Evolutionary conservation across 2,888 invertebrate species (phyloP).

Genomic region (Octonoba sinensis): DNA sequence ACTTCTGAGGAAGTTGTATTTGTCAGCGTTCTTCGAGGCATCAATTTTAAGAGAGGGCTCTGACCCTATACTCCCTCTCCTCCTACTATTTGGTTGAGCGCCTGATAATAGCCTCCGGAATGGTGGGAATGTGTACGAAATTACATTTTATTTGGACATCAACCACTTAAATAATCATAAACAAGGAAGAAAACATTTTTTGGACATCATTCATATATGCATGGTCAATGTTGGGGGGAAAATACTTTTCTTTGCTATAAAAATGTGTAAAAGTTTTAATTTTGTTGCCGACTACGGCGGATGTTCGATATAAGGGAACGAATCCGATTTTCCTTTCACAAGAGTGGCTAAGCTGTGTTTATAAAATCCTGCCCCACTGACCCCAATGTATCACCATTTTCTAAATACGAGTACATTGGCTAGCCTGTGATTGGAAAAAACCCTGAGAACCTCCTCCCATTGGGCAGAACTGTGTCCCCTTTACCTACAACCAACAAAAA

Average conservation of each 20-base stretch:
- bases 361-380: constrained; percentile 39
- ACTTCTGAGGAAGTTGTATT: no score
- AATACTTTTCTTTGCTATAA: constrained; percentile 17
- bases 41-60: no score
- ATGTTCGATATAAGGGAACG: constrained; percentile 35
- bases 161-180: no score
- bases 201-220: constrained; percentile 12
- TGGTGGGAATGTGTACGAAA: no score
- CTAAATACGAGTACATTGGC: not conserved
- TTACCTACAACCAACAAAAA: constrained; percentile 18
- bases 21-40: no score
- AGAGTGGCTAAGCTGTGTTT: constrained; percentile 38
- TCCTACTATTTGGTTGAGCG: no score
- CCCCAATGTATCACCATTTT: constrained; percentile 31
- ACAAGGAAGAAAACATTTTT: no score
- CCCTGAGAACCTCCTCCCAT: constrained; percentile 33
- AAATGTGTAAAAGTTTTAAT: constrained; percentile 6
- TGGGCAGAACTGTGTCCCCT: constrained; percentile 37
- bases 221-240: constrained; percentile 47
- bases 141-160: no score
- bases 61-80: no score
- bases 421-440: not conserved
- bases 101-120: no score
- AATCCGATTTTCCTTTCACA: constrained; percentile 55
- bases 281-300: not conserved